Base-by-base conservation (phyloP, 2,797 vertebrate genomes). In the Premnoplex brunnescens region DNA sequence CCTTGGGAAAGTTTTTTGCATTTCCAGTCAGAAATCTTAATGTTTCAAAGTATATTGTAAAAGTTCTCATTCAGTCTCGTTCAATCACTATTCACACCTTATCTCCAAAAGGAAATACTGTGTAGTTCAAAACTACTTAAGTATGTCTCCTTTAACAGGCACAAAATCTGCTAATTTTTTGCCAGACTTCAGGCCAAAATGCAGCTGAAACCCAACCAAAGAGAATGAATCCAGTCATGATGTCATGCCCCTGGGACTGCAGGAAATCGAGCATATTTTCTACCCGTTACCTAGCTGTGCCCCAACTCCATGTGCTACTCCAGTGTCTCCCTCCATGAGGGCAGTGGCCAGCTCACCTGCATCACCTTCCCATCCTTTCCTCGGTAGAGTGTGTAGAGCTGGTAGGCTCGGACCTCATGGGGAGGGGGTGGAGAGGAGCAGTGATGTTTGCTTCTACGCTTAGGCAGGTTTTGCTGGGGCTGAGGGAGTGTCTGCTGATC, bases 331-430 rank as follows among this genome's bases (percentile, higher is more conserved):
- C 62, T 26, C 3, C 27, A 4, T 0, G 6, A 36, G 44, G 39
- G 58, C 76, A 51, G 51, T 0, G 9, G 41, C 48, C n/a, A 34
- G n/a, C 72, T 97, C 88, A 99, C 99, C 99, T 99, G 99, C 99
- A 99, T 99, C 97, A 99, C 98, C 96, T 99, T 99, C 21, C 99
- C 99, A 0, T 99, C 98, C 96, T 99, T 98, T n/a, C 98, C 98
- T 34, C 99, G 98, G 95, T 99, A 99, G 27, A 99, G 98, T 0
- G 99, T 99, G 97, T 99, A 99, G 1, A 99, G 98, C 98, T 99
- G 99, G 96, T 99, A 99, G 19, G 99, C 99, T 84, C 99, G 99
- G 81, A 98, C 99, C 97, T 98, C 98, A 20, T 99, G 99, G 21
- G 99, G 99, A 23, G 99, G 96, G 6, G 97, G 98, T 0, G 98